Base-by-base conservation (phyloP, 1,140 invertebrate genomes). In the Bombus cullumanus region DNA sequence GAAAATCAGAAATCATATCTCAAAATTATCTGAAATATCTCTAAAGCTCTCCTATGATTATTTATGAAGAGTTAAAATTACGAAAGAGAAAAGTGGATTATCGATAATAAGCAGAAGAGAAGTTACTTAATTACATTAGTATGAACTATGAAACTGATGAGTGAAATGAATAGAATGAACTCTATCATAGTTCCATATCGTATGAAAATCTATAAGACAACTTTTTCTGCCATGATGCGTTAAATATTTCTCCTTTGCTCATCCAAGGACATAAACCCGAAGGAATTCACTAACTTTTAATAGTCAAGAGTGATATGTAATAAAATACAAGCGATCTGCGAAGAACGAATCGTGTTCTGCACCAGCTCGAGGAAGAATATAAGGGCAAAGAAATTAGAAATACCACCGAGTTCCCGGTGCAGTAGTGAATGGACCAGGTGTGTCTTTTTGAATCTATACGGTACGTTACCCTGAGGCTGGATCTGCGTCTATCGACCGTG, bases 381-480 rank as follows among this genome's bases (percentile, higher is more conserved):
- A 68, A 68, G 74, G 59, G 62, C 37, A 47, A 71, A 86, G 64
- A 59, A 88, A 53, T 64, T 53, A 53, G 34, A n/a, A 83, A 68
- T 68, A 83, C 73, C 79, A 86, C 85, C 41, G 79, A 84, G 80
- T 79, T 68, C 43, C 74, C 73, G 81, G 83, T 59, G 81, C 71
- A 73, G 68, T 87, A 73, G 72, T 79, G 71, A 37, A 83, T 28
- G 73, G 79, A 86, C 90, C 83, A 83, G 86, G 43, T 68, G 78
- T 80, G 64, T 68, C 43, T 80, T 83, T 82, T 89, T 86, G 86
- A 88, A 91, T 88, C 90, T 89, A 90, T 85, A 82, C 82, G 64
- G 68, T 90, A 94, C 93, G 86, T 94, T 94, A 94, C 95, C 95
- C 95, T 95, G 86, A 95, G 92, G 86, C 95, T 95, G 90, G 94